Base-by-base conservation (phyloP, 1,140 invertebrate species). In the Halotydeus destructor region DNA sequence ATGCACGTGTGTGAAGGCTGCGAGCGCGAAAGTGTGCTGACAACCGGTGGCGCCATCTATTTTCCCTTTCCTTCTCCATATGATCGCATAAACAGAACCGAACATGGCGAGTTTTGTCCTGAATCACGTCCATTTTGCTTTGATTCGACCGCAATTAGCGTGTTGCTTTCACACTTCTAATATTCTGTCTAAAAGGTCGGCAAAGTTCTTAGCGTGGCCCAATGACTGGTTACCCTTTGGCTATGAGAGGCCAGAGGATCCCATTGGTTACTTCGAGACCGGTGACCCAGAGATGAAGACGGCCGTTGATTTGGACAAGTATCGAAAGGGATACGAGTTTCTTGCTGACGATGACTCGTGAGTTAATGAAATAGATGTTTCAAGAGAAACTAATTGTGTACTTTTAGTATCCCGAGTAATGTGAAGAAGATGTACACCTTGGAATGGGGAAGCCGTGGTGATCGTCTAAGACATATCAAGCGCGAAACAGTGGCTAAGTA, bases 191-290 rank as follows among this genome's bases (percentile, higher is more conserved):
- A n/a, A n/a, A n/a, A n/a, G n/a, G n/a, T n/a, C n/a, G n/a, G n/a
- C n/a, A n/a, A n/a, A n/a, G n/a, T n/a, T n/a, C n/a, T n/a, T n/a
- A 30, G 28, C 28, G 5, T 48, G 46, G 46, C 46, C 46, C 9
- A 48, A 48, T 28, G 43, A 51, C 43, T 51, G 35, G 26, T 30
- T 51, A 31, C 50, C 50, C 4, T 51, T 51, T 41, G 11, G 41
- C 26, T 51, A 47, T 47, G 27, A 49, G 25, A 24, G 38, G 23
- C 24, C 16, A 30, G 23, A 33, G 33, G 37, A 26, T 30, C 14
- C 27, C 5, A 41, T 43, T n/a, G 36, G 35, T 5, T 45, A 40
- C 21, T 24, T 48, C 3, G 22, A 31, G 4, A 34, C 42, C 0
- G 46, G 46, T 28, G 48, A 51, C 49, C 4, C 32, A 14, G 35